Conservation (phyloP, 1,140 invertebrate species). For the Drosophila ercepeae region DNA sequence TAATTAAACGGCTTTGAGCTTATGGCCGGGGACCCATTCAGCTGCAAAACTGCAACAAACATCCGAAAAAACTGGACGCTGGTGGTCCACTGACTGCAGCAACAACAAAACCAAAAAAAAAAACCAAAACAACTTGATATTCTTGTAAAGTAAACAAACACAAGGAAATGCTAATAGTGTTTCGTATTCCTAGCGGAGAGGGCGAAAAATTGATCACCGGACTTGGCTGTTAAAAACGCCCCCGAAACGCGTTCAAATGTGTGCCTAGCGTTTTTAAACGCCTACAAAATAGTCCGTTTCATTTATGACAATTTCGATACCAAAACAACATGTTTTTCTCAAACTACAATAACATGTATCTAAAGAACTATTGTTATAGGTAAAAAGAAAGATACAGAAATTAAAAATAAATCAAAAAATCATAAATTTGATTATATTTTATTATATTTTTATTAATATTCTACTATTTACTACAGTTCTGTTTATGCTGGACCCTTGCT, state of each 20-base stretch:
- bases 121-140: slow-evolving; percentile 10
- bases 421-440: not conserved
- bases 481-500: slow-evolving; percentile 73
- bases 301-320: not conserved
- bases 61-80: slow-evolving; percentile 50
- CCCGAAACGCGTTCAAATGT: slow-evolving; percentile 26
- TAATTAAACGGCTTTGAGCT: slow-evolving; percentile 71
- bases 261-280: slow-evolving; percentile 42
- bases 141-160: slow-evolving; percentile 65
- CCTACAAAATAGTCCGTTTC: not conserved
- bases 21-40: slow-evolving; percentile 24
- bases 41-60: slow-evolving; percentile 14
- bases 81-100: slow-evolving; percentile 52
- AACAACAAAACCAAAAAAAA: slow-evolving; percentile 2
- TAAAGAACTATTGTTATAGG: slow-evolving; percentile 82
- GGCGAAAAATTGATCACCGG: slow-evolving; percentile 15
- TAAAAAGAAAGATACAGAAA: slow-evolving; percentile 31
- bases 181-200: slow-evolving; percentile 41
- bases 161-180: slow-evolving; percentile 59
- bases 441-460: not conserved
- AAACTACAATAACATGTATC: slow-evolving; percentile 81
- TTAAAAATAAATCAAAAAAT: not conserved
- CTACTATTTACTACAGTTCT: slow-evolving; percentile 52
- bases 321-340: slow-evolving; percentile 71
- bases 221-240: slow-evolving; percentile 35